phyloP scores from a whole-genome alignment of 2,113 vertebrate genomes.

The Lepus timidus region DNA sequence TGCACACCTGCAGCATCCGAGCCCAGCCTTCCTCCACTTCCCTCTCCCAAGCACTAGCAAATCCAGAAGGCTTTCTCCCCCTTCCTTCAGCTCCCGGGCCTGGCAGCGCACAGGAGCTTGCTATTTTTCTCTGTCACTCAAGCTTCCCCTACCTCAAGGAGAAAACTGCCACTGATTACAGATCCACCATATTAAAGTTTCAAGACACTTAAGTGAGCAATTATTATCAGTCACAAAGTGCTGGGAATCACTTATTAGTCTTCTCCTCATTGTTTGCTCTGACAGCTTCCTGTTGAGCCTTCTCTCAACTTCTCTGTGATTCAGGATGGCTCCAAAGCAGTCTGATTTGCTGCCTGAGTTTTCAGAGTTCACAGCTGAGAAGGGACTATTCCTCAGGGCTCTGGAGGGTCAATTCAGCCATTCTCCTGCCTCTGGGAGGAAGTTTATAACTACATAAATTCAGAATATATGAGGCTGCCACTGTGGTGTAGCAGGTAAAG shows the following conservation, averaged over 20 bases:
- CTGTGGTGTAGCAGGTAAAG: no score
- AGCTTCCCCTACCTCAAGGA: slow-evolving; percentile 7
- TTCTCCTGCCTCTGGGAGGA: background rate
- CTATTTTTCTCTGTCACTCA: slow-evolving; percentile 65
- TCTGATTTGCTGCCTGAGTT: background rate
- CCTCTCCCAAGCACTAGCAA: background rate
- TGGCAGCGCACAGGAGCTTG: background rate
- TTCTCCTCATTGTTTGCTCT: slow-evolving; percentile 9
- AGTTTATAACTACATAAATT: background rate
- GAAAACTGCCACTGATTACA: slow-evolving; percentile 78
- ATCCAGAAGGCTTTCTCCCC: background rate
- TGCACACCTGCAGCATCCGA: background rate
- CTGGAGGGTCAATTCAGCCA: background rate
- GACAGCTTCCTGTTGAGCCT: background rate
- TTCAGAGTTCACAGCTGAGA: background rate
- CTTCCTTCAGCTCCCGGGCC: slow-evolving; percentile 2
- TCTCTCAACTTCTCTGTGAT: background rate
- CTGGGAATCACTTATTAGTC: slow-evolving; percentile 54
- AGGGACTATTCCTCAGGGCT: background rate
- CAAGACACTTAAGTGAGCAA: slow-evolving; percentile 78
- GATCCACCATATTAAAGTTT: slow-evolving; percentile 79
- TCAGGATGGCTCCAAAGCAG: background rate
- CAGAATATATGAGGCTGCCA: background rate
- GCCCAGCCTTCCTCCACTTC: background rate
- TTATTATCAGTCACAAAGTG: slow-evolving; percentile 74